Evolutionary conservation across 1,140 invertebrate species (phyloP).

Genomic region (Muscidifurax raptorellus): DNA sequence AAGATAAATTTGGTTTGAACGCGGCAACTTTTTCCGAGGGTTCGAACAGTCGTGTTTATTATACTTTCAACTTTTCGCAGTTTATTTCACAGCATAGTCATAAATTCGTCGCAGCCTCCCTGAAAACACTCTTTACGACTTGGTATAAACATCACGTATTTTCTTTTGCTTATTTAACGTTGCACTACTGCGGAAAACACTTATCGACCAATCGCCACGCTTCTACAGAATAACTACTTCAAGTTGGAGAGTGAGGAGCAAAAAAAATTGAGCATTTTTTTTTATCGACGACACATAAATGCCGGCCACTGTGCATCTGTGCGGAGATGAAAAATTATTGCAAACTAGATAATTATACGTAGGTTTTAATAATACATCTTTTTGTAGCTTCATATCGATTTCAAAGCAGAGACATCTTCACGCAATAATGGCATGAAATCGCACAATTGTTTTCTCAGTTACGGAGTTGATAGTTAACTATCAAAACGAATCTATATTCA

Average conservation of each 20-base stretch:
- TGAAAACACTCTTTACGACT: constrained; percentile 20
- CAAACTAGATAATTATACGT: constrained; percentile 31
- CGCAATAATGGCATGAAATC: neutral
- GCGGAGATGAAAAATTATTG: constrained; percentile 38
- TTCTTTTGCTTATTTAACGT: constrained; percentile 8
- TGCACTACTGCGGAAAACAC: constrained; percentile 31
- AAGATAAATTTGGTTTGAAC: neutral
- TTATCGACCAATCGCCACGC: constrained; percentile 24
- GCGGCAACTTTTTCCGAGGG: neutral
- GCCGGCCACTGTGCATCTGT: neutral
- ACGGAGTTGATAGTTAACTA: neutral
- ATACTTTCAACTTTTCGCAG: constrained; percentile 16
- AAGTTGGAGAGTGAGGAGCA: neutral
- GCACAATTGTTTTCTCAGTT: neutral
- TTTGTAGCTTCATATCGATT: neutral
- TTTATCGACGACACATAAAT: neutral
- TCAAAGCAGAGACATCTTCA: neutral
- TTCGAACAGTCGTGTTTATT: neutral
- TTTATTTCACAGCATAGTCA: neutral
- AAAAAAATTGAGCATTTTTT: constrained; percentile 8
- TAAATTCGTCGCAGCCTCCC: constrained; percentile 31
- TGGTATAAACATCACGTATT: constrained; percentile 6
- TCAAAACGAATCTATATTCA: neutral
- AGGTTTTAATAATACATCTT: neutral
- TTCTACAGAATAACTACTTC: constrained; percentile 30